phyloP scores from a whole-genome alignment of 2,113 vertebrate species.

The Dolichotis patagonum region DNA sequence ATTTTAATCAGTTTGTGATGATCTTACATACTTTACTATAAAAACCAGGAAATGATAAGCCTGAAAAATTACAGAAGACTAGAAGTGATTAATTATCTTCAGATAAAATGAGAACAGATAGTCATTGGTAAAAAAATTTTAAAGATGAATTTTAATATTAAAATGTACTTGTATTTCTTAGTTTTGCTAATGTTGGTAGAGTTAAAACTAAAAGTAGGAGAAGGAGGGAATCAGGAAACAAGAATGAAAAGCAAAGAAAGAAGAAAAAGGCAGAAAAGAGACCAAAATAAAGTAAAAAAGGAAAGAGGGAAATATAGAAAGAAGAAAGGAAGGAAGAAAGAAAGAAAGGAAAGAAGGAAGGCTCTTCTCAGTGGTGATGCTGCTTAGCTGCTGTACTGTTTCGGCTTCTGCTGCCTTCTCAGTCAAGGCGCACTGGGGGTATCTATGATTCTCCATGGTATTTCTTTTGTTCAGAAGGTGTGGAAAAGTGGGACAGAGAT shows the following conservation, averaged over 20 bases:
- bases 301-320: background rate
- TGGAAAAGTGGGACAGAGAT: background rate
- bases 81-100: background rate
- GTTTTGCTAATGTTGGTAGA: background rate
- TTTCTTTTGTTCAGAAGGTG: background rate
- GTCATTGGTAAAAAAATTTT: background rate
- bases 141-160: background rate
- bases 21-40: background rate
- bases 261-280: background rate
- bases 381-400: background rate
- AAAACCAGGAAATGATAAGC: background rate
- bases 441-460: background rate
- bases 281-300: background rate
- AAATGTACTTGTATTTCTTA: background rate
- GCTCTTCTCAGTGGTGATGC: accelerated
- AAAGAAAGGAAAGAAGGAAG: background rate
- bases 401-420: background rate
- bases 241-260: background rate
- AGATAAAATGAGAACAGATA: background rate
- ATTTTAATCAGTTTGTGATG: background rate
- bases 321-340: background rate
- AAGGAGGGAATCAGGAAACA: background rate
- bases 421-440: background rate
- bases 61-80: conserved; percentile 11
- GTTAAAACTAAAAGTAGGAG: too few species aligned